Percentiles rank a stretch among this genome's conserved stretches.
These are phyloP conservation scores for Myripristis jacobus DNA, from an alignment of 2,797 vertebrate species.

Conservation along the genomic window DNA sequence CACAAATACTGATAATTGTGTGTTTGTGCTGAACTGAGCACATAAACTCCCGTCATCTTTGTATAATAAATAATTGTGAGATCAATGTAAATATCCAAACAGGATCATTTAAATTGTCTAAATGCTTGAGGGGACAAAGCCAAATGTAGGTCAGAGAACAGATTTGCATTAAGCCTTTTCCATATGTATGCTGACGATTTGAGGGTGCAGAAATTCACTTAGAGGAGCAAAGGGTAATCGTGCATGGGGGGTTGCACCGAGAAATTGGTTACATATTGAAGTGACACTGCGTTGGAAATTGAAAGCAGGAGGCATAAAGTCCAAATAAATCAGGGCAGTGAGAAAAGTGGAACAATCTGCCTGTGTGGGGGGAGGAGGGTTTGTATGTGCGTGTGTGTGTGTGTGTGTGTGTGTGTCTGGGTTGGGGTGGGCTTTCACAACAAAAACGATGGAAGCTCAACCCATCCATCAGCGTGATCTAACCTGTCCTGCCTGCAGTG, in stretches of 20 bases:
- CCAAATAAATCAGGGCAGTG: conserved; percentile 67
- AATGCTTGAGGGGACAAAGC: conserved; percentile 61
- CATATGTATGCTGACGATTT: conserved; percentile 75
- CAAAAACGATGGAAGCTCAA: conserved; percentile 50
- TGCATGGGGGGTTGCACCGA: conserved; percentile 56
- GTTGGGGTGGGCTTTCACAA: neutral
- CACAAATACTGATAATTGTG: conserved; percentile 56
- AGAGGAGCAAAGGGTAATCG: conserved; percentile 68
- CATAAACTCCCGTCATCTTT: conserved; percentile 41
- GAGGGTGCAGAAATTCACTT: conserved; percentile 65
- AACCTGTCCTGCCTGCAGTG: conserved; percentile 15
- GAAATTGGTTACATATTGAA: conserved; percentile 79
- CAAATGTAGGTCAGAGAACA: conserved; percentile 78
- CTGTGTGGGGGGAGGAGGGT: too few relatives aligned
- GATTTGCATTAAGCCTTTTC: conserved; percentile 74
- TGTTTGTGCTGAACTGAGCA: conserved; percentile 56
- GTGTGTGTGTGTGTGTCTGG: conserved; percentile 33
- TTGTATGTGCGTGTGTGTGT: conserved; percentile 25
- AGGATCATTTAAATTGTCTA: conserved; percentile 39
- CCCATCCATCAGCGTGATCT: conserved; percentile 56
- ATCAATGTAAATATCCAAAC: conserved; percentile 76
- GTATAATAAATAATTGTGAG: conserved; percentile 71
- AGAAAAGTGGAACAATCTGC: conserved; percentile 53
- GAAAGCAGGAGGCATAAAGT: conserved; percentile 71
- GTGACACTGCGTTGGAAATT: conserved; percentile 69